Evolutionary conservation across 2,797 vertebrate species (phyloP), one percentile per base, ranked within the genome.

Genomic region (Tragopan temminckii): DNA sequence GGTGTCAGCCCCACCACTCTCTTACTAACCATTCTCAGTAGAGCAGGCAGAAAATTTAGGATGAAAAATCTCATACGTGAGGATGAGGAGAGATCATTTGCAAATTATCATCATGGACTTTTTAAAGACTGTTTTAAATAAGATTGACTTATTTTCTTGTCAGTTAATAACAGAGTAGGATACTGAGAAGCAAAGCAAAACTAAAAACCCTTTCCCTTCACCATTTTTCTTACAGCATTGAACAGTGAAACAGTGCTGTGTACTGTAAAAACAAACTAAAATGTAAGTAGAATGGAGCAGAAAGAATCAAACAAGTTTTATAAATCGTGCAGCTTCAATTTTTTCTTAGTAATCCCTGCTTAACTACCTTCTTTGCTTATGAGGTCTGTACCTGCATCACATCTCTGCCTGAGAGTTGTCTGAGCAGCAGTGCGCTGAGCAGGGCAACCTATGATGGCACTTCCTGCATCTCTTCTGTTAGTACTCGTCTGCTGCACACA

Each of bases 71-170:
- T 13, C 0, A 1, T 20, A 11, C 5, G 6, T 33, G 84, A 46
- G 79, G 25, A 48, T 46, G 77, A 80, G 12, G 24, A 9, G 10
- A 79, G 11, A 69, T n/a, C 2, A 16, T 25, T 11, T 66, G 36
- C 20, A 7, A 27, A 13, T 53, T 8, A 45, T 20, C 2, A 1
- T 29, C 10, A 16, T 1, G 1, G 11, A 24, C 6, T 72, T 50
- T 50, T 27, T 14, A 15, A 53, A 31, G 27, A 31, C 52, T 16
- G 31, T 0, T 4, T 40, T 66, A 14, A 18, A 46, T 55, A 70
- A 77, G 19, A 43, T 17, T 0, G 53, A 29, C 71, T 57, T 72
- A 66, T 48, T 74, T 82, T 62, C 11, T 83, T 88, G 35, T 4
- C 6, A 61, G 3, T 53, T 69, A 61, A n/a, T 36, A 57, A 29